Evolutionary conservation across 1,140 invertebrate genomes (phyloP), one percentile per base, ranked within the genome.

Genomic region (Diuraphis noxia): DNA sequence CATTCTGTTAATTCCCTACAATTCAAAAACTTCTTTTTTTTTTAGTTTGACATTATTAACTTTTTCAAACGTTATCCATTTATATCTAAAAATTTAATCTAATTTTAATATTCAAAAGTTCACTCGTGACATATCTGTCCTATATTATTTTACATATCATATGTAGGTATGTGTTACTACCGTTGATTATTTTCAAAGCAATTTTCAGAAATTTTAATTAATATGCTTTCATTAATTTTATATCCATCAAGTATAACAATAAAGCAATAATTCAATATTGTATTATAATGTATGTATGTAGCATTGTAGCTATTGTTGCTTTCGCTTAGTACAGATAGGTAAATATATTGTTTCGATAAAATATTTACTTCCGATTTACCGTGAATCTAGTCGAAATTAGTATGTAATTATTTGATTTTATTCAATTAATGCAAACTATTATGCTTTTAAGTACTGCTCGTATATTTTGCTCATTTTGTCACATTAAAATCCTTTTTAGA

Each of bases 71-170:
- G 17, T 72, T 72, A n/a, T n/a, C n/a, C 30, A 63, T 63, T 72
- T 34, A n/a, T 72, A n/a, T 72, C 34, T 72, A 72, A 72, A 72
- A 72, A 6, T 34, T 5, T 6, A 72, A 72, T 72, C 56, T 72
- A n/a, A n/a, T 63, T n/a, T 63, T 63, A n/a, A 63, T 72, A 72
- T 72, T n/a, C n/a, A 72, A 72, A 72, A n/a, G 56, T n/a, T 72
- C 13, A n/a, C 1, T 7, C 56, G 30, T 17, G 56, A 72, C 30
- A 72, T 72, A 17, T 72, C 30, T 72, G 34, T n/a, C n/a, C 17
- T 72, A 72, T n/a, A 72, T n/a, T 72, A 72, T n/a, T 72, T 72
- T 72, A n/a, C 56, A 63, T n/a, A 63, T n/a, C n/a, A n/a, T n/a
- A n/a, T n/a, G n/a, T n/a, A n/a, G n/a, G 9, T n/a, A n/a, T n/a